A percentile compares a stretch with the other conserved stretches of the same genome.
Conservation (phyloP, 2,888 invertebrate species). For the Heliothis peltigera region DNA sequence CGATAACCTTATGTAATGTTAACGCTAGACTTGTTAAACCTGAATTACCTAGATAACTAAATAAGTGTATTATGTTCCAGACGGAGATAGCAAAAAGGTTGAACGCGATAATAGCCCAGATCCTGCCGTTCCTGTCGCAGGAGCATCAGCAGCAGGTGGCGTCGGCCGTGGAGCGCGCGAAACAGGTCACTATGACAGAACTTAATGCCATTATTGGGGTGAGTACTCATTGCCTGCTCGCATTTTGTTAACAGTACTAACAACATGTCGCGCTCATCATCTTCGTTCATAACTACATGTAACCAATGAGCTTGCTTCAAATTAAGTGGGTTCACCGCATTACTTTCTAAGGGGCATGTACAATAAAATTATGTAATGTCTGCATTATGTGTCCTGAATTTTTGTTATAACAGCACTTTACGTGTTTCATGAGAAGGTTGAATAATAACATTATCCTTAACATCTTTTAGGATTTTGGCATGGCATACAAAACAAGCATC, state of each 20-base stretch:
- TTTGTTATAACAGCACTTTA: slow-evolving; percentile 8
- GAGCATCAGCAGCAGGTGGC: slow-evolving; percentile 98
- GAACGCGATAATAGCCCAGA: slow-evolving; percentile 97
- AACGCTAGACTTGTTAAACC: slow-evolving; percentile 36
- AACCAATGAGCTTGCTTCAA: slow-evolving; percentile 45
- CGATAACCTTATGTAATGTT: slow-evolving; percentile 55
- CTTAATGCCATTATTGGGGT: slow-evolving; percentile 98
- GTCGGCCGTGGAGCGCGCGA: slow-evolving; percentile 97
- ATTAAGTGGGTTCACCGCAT: slow-evolving; percentile 34
- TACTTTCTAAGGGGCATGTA: slow-evolving; percentile 34
- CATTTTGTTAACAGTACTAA: slow-evolving; percentile 57
- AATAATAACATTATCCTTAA: slow-evolving; percentile 6
- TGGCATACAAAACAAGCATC: not conserved
- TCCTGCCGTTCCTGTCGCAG: slow-evolving; percentile 97
- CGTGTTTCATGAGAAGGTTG: not conserved
- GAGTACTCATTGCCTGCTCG: slow-evolving; percentile 81
- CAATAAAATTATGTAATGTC: slow-evolving; percentile 10
- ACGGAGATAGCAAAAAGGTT: slow-evolving; percentile 98
- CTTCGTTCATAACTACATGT: slow-evolving; percentile 37
- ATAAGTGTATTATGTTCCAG: slow-evolving; percentile 89
- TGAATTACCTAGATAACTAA: slow-evolving; percentile 45
- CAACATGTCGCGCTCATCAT: slow-evolving; percentile 49
- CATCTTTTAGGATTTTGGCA: not conserved
- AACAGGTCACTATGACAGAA: slow-evolving; percentile 98
- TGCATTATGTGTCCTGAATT: slow-evolving; percentile 22